A percentile compares a stretch with the other conserved stretches of the same genome.
Conservation (phyloP, 2,888 invertebrate species). For the Lasioglossum pauxillum region DNA sequence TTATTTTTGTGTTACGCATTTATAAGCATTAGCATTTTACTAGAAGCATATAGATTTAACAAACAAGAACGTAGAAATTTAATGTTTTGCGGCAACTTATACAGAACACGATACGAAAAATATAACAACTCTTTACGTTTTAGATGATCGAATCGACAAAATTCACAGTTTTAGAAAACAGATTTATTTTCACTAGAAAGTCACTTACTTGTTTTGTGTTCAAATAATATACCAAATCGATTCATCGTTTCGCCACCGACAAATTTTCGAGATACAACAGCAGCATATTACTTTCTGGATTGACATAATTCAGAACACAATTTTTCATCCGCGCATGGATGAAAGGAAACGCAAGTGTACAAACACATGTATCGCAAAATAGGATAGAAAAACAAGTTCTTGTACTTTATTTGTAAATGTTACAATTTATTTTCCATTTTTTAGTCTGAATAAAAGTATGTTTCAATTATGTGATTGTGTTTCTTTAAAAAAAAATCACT, state of each 20-base stretch:
- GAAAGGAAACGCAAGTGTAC: conserved; percentile 75
- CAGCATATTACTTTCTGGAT: conserved; percentile 1
- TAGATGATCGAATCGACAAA: background rate
- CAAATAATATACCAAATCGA: conserved; percentile 10
- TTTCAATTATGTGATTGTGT: conserved; percentile 67
- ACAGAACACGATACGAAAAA: conserved; percentile 5
- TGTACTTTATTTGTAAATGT: conserved; percentile 75
- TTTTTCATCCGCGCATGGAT: conserved; percentile 52
- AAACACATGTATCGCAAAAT: conserved; percentile 71
- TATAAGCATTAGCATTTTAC: conserved; percentile 27
- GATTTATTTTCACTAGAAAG: background rate
- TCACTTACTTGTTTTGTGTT: background rate
- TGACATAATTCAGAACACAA: conserved; percentile 1
- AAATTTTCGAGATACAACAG: background rate
- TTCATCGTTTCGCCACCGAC: background rate
- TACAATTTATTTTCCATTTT: conserved; percentile 78
- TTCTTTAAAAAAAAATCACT: background rate
- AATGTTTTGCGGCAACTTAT: background rate
- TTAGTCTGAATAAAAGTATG: conserved; percentile 78
- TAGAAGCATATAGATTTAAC: background rate
- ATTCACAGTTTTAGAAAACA: background rate
- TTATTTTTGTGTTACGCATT: conserved; percentile 45
- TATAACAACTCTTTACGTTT: background rate
- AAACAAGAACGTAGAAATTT: background rate
- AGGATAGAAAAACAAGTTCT: conserved; percentile 51